Conservation (phyloP, 1,140 invertebrate genomes). For the Aphelenchoides avenae region DNA sequence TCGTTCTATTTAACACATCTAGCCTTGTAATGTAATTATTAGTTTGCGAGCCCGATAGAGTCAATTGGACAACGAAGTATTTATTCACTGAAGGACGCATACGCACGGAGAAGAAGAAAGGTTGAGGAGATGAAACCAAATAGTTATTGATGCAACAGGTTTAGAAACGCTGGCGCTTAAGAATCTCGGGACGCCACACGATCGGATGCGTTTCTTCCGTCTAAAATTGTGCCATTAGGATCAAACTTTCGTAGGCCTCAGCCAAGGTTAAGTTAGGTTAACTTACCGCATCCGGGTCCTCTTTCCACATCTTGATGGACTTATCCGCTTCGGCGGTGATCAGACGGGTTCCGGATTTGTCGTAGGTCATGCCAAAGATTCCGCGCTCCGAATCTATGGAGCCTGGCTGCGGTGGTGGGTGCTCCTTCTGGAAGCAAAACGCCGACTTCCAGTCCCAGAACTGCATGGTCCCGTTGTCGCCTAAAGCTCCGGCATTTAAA, state of each 20-base stretch:
- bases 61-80: no score
- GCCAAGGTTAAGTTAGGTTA: not conserved
- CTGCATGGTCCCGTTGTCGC: constrained; percentile 93
- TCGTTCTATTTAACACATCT: no score
- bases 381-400: constrained; percentile 98
- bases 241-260: not conserved
- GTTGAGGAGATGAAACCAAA: constrained; percentile 6
- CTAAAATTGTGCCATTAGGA: constrained; percentile 61
- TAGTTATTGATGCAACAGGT: not conserved
- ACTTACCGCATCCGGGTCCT: constrained; percentile 82
- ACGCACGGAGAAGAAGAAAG: no score
- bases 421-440: constrained; percentile 89
- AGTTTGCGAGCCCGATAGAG: no score
- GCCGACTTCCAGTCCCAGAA: constrained; percentile 99
- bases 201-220: constrained; percentile 93
- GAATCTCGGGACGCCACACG: constrained; percentile 90
- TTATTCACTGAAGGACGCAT: no score
- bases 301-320: constrained; percentile 97
- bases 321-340: constrained; percentile 98
- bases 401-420: constrained; percentile 80
- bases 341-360: constrained; percentile 83
- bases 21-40: no score
- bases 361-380: constrained; percentile 89
- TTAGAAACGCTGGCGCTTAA: constrained; percentile 67
- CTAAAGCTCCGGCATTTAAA: constrained; percentile 42